Conservation (phyloP, 1,140 invertebrate species). For the Lethocerus indicus region DNA sequence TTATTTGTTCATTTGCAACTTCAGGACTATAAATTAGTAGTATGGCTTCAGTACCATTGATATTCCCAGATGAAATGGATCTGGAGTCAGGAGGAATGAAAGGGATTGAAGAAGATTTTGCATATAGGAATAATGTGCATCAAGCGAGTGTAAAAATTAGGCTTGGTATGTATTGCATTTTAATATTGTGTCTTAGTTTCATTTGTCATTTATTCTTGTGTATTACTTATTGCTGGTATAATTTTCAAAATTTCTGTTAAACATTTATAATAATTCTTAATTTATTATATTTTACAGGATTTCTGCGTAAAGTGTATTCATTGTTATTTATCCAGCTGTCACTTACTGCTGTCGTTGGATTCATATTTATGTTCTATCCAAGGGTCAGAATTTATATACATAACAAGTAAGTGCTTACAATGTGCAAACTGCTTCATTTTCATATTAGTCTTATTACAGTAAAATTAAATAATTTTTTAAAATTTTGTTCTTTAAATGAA, state of each 20-base stretch:
- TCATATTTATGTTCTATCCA: slow-evolving; percentile 39
- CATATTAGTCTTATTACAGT: not conserved
- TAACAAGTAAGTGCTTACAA: slow-evolving; percentile 36
- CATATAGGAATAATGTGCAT: slow-evolving; percentile 47
- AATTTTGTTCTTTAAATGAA: slow-evolving; percentile 11
- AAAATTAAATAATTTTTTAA: not conserved
- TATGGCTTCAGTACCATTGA: slow-evolving; percentile 15
- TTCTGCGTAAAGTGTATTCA: slow-evolving; percentile 73
- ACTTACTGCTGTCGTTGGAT: slow-evolving; percentile 45
- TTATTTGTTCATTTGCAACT: too few relatives aligned
- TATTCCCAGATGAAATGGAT: slow-evolving; percentile 17
- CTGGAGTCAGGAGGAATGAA: slow-evolving; percentile 14
- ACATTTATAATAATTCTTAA: not conserved
- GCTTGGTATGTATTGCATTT: slow-evolving; percentile 27
- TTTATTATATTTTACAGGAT: slow-evolving; percentile 26
- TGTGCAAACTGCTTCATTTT: slow-evolving; percentile 3
- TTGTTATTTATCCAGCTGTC: slow-evolving; percentile 56
- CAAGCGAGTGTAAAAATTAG: slow-evolving; percentile 43
- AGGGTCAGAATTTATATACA: slow-evolving; percentile 46
- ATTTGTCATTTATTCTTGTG: too few relatives aligned
- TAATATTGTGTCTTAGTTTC: not conserved
- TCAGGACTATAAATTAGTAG: too few relatives aligned
- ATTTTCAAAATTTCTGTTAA: not conserved
- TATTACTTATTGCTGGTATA: too few relatives aligned
- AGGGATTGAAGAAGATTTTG: slow-evolving; percentile 39